Evolutionary conservation across 2,113 vertebrate genomes (phyloP), one percentile per base, ranked within the genome.

Genomic region (Ciconia boyciana): DNA sequence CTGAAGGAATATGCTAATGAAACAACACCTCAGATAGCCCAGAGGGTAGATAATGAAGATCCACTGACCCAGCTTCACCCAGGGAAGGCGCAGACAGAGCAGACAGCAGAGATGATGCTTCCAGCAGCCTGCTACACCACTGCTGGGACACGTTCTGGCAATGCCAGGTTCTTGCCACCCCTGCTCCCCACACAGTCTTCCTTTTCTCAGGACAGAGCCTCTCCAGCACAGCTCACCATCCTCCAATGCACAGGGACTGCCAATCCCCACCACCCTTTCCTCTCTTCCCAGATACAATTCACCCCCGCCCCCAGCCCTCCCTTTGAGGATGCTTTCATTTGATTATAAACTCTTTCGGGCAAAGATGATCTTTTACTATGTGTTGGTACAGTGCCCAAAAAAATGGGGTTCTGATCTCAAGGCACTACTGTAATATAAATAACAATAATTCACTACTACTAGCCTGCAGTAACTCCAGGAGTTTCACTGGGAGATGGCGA

Each of bases 391-490:
- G 41, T 85, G 84, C 89, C 75, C 90, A 96, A 93, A 93, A 90
- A 95, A 97, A 94, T 88, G 78, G 94, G 74, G 84, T 77, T 96
- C 84, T 85, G 66, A 90, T 97, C 91, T 96, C 75, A 81, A 91
- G 87, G 75, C 81, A 54, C 66, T 89, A 81, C 82, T 2, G 19
- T 90, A 95, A 93, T 66, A 96, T 78, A 95, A 97, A 96, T 93
- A 97, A 96, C 52, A 95, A 94, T 96, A 94, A 97, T 86, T 97
- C 95, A 94, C 79, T 83, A 39, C 57, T 90, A 70, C 51, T 26
- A 91, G 71, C 71, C 78, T 90, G 91, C 82, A 64, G 66, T 88
- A 94, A 89, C 81, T 96, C 58, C 85, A 74, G 43, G 66, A 90
- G 68, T 96, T 96, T 85, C 87, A 75, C 68, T 86, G 89, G 94